Base-by-base conservation (phyloP, 2,113 vertebrate genomes). In the Sula dactylatra region DNA sequence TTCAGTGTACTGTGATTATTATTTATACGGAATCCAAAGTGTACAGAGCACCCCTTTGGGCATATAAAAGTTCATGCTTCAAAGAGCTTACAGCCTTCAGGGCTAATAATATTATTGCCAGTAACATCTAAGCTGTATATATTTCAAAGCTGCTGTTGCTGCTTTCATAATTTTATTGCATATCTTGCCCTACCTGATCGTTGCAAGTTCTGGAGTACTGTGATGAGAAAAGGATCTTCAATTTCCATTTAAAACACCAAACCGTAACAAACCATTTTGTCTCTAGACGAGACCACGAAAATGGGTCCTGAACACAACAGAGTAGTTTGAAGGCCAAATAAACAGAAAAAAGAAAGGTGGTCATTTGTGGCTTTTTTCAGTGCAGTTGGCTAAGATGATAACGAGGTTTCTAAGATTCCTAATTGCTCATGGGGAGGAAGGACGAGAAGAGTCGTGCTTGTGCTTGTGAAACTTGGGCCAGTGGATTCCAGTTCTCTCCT, bases 131-230 rank as follows among this genome's bases (percentile, higher is more conserved):
- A 95, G 88, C 95, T 92, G 47, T 82, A 70, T 81, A 47, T 94
- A 83, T 96, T 94, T 97, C 94, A 95, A 96, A 96, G 90, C 96
- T 92, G 64, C 90, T 71, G 72, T 92, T 90, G 61, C 92, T 81
- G 27, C 76, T 90, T 94, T 78, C 72, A 47, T 88, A 52, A 83
- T 84, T 92, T 88, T 82, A 79, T 61, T 91, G 79, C 42, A 1
- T 81, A 73, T 86, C 72, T 94, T 81, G 34, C 76, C 56, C 62
- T 88, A 56, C 82, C 82, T 86, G 64, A 59, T 65, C 2, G 4
- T 69, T 71, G 59, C n/a, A 77, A 77, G 45, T 86, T 78, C 50
- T 88, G 88, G 80, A 90, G 44, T 59, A 27, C 81, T 52, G 31
- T 40, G 76, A 44, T 83, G 80, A 72, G 72, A 47, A 83, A 58